Evolutionary conservation across 1,140 invertebrate species (phyloP).

Genomic region (Aphidius gifuensis): DNA sequence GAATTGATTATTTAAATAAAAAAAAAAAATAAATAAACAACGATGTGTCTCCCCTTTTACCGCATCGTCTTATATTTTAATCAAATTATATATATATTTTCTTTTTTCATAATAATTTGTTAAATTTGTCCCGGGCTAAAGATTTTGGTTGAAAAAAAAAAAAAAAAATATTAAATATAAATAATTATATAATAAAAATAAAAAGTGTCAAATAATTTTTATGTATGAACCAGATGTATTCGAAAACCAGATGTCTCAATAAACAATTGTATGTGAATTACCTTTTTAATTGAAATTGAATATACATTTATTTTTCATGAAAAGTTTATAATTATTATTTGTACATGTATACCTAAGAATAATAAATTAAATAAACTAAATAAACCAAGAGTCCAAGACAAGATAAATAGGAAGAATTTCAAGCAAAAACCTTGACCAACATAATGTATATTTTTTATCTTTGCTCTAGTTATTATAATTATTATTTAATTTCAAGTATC

Average conservation of each 20-base stretch:
- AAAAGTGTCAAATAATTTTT: constrained; percentile 55
- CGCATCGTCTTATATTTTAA: constrained; percentile 37
- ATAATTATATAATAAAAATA: constrained; percentile 3
- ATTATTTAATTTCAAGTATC: no score
- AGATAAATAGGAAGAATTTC: no score
- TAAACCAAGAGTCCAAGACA: no score
- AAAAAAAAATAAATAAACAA: constrained; percentile 4
- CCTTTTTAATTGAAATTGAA: constrained; percentile 50
- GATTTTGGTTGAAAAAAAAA: constrained; percentile 43
- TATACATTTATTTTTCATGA: constrained; percentile 31
- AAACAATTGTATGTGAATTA: constrained; percentile 70
- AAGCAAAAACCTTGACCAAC: no score
- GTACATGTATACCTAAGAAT: no score
- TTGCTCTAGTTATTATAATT: no score
- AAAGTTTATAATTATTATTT: no score
- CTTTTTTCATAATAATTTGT: no score
- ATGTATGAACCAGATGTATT: constrained; percentile 59
- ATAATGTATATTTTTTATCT: no score
- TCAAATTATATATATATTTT: no score
- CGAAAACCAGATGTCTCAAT: constrained; percentile 65
- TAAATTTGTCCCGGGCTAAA: constrained; percentile 50
- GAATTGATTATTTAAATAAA: neutral
- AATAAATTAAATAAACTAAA: no score
- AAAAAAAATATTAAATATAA: neutral
- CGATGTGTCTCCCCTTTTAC: constrained; percentile 7